Evolutionary conservation across 2,888 invertebrate species (phyloP), one percentile per base, ranked within the genome.

Genomic region (Oxytorus armatus): DNA sequence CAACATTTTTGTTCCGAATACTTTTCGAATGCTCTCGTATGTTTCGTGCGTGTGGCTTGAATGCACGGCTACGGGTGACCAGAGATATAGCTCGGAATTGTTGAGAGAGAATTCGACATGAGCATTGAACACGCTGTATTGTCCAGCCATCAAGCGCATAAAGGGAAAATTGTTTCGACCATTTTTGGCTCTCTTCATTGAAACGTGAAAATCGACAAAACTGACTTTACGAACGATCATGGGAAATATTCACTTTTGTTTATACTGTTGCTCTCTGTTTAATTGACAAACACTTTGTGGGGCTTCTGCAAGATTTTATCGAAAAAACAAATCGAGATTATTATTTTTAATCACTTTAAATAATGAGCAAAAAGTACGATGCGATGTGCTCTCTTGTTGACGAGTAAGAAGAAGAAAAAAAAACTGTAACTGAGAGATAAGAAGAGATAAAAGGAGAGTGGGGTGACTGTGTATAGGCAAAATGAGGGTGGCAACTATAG

Each of bases 101-200:
- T n/a, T n/a, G n/a, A n/a, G n/a, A n/a, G n/a, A n/a, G n/a, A n/a
- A n/a, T n/a, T n/a, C n/a, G n/a, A n/a, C n/a, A n/a, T n/a, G n/a
- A n/a, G n/a, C n/a, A n/a, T n/a, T n/a, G n/a, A n/a, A n/a, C n/a
- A n/a, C n/a, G n/a, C n/a, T n/a, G n/a, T n/a, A n/a, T n/a, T n/a
- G n/a, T n/a, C n/a, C n/a, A n/a, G n/a, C n/a, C n/a, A n/a, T n/a
- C n/a, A n/a, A n/a, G 2, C 42, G 42, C 1, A 2, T 42, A 5
- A n/a, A 59, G 23, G 25, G 4, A 25, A 57, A 49, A 47, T 75
- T 49, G 49, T 66, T 75, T 75, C 16, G 49, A 59, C 66, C 57
- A n/a, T 16, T 49, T 55, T 72, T 47, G 36, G 16, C 36, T 25
- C 36, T 23, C 23, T 11, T 18, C 36, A 72, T 49, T 18, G 59